A percentile compares a stretch with the other conserved stretches of the same genome.
Conservation (phyloP, 2,113 vertebrate genomes). For the Hydrolagus affinis region DNA sequence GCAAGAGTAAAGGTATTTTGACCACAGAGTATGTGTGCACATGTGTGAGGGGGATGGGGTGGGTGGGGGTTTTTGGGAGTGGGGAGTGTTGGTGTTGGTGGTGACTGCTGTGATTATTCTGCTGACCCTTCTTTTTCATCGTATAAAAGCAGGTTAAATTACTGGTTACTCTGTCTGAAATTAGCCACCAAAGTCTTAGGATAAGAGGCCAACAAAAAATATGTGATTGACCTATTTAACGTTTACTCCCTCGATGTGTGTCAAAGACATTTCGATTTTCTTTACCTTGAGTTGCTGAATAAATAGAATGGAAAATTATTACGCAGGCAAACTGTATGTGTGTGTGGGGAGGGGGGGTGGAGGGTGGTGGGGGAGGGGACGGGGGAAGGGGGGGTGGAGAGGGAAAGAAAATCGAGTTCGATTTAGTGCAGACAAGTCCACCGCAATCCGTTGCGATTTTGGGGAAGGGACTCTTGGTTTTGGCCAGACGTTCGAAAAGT, state of each 20-base stretch:
- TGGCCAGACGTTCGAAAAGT: constrained; percentile 24
- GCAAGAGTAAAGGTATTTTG: too few species aligned
- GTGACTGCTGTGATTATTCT: too few species aligned
- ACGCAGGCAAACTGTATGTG: not conserved
- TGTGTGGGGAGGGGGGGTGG: not conserved
- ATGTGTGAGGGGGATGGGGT: too few species aligned
- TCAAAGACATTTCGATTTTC: not conserved
- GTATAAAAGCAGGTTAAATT: not conserved
- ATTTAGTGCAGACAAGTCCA: constrained; percentile 30
- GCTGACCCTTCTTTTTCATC: not conserved
- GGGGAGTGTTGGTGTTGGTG: too few species aligned
- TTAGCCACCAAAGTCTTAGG: not conserved
- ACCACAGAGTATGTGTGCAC: too few species aligned
- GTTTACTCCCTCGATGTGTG: not conserved
- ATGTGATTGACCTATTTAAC: constrained; percentile 1
- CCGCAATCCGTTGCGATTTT: constrained; percentile 5
- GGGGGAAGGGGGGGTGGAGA: not conserved
- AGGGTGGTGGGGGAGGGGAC: not conserved
- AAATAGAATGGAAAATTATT: constrained; percentile 26
- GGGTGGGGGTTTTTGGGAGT: too few species aligned
- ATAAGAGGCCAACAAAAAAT: not conserved
- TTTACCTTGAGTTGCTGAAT: not conserved
- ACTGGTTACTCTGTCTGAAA: not conserved
- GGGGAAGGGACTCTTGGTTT: not conserved
- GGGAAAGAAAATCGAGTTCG: constrained; percentile 15